These are phyloP conservation scores for Drosophila ogumai DNA, from an alignment of 1,140 invertebrate species.

Conservation along the genomic window DNA sequence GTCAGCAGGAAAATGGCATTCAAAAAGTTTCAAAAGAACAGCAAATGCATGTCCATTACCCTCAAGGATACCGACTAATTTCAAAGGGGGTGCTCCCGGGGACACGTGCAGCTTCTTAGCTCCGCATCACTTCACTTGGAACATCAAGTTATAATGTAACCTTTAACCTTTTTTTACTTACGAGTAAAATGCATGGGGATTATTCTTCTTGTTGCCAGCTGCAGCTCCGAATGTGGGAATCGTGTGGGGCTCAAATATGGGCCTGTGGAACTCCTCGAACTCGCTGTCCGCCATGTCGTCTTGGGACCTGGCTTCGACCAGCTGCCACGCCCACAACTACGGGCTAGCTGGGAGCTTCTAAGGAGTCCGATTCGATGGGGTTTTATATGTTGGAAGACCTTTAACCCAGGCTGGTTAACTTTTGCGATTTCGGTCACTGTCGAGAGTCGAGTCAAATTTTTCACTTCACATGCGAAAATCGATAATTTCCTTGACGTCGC, in stretches of 20 bases:
- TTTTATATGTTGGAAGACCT: conserved; percentile 1
- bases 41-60: neutral
- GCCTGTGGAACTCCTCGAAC: conserved; percentile 95
- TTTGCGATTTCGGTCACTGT: neutral
- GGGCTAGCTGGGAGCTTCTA: conserved; percentile 12
- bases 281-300: conserved; percentile 93
- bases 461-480: conserved; percentile 75
- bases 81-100: conserved; percentile 25
- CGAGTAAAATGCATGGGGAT: conserved; percentile 89
- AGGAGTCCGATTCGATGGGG: neutral
- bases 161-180: conserved; percentile 85
- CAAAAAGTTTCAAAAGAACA: neutral
- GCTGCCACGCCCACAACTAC: conserved; percentile 60
- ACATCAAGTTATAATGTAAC: neutral
- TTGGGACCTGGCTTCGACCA: conserved; percentile 23
- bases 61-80: conserved; percentile 29
- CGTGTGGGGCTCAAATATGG: conserved; percentile 88
- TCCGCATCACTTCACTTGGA: neutral
- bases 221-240: conserved; percentile 91
- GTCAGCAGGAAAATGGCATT: neutral
- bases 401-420: neutral
- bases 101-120: conserved; percentile 36
- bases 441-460: conserved; percentile 48
- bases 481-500: conserved; percentile 80
- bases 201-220: conserved; percentile 66